phyloP scores from a whole-genome alignment of 2,888 invertebrate species.

The Acleris laterana region DNA sequence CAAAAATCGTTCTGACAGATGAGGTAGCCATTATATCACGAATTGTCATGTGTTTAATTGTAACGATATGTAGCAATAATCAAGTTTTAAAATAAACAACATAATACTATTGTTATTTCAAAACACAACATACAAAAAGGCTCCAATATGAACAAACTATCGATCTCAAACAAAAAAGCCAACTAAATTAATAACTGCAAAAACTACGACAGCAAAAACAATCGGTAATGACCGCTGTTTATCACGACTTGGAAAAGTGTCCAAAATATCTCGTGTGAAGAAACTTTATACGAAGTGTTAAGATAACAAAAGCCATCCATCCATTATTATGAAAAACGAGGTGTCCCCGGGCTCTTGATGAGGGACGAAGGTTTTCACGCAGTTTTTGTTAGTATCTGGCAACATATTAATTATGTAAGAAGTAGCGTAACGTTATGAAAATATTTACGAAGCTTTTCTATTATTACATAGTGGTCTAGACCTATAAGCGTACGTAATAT shows the following conservation, averaged over 20 bases:
- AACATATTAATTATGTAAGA: slow-evolving; percentile 6
- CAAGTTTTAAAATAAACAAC: too few relatives aligned
- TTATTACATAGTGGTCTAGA: too few relatives aligned
- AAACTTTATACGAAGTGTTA: slow-evolving; percentile 35
- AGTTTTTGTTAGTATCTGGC: slow-evolving; percentile 21
- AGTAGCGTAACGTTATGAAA: too few relatives aligned
- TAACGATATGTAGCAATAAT: too few relatives aligned
- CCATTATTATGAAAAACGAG: slow-evolving; percentile 37
- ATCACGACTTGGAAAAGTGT: not conserved
- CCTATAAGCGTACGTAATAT: too few relatives aligned
- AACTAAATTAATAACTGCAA: not conserved
- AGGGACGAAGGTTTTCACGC: slow-evolving; percentile 11
- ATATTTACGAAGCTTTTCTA: too few relatives aligned
- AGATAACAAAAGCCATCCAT: slow-evolving; percentile 38
- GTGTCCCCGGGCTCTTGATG: slow-evolving; percentile 14
- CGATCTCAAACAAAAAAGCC: not conserved
- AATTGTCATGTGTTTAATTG: too few relatives aligned
- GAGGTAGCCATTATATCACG: too few relatives aligned
- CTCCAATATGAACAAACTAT: too few relatives aligned
- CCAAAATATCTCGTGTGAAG: slow-evolving; percentile 26
- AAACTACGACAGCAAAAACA: slow-evolving; percentile 7
- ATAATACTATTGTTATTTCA: too few relatives aligned
- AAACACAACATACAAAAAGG: too few relatives aligned
- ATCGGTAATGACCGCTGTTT: slow-evolving; percentile 20
- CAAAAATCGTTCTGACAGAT: too few relatives aligned